Percentiles rank a stretch among this genome's conserved stretches.
Conservation (phyloP, 2,113 vertebrate genomes). For the Aplodontia rufa region DNA sequence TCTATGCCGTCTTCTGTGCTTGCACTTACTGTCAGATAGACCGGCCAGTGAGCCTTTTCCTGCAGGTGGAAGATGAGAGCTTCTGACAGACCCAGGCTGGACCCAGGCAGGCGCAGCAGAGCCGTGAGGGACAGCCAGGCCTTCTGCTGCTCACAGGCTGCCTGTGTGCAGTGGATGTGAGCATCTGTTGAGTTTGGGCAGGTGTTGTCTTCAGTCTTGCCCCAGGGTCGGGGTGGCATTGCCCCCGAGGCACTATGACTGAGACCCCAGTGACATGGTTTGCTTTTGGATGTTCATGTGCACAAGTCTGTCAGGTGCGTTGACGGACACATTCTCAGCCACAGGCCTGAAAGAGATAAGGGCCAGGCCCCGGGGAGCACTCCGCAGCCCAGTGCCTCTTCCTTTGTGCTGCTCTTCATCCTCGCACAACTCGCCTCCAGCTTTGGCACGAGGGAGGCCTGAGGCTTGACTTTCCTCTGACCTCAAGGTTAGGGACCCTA, state of each 20-base stretch:
- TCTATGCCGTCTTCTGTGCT: too few species aligned
- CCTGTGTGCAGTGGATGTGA: not conserved
- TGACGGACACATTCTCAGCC: accelerated
- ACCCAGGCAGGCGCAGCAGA: too few species aligned
- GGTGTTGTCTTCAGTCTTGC: too few species aligned
- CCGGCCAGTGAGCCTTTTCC: not conserved
- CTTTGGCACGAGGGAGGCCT: not conserved
- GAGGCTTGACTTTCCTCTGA: not conserved
- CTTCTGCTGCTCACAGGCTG: not conserved
- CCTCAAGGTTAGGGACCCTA: not conserved
- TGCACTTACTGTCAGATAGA: not conserved
- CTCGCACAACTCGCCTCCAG: not conserved
- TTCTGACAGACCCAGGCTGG: accelerated
- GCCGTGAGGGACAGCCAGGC: not conserved
- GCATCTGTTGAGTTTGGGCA: not conserved
- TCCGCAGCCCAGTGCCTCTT: accelerated
- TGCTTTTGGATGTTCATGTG: accelerated
- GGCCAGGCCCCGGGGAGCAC: not conserved
- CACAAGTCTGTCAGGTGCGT: accelerated
- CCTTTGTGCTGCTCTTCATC: too few species aligned
- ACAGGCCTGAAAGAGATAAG: accelerated
- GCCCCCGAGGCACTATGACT: not conserved
- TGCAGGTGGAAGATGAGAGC: not conserved
- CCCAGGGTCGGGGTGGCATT: not conserved
- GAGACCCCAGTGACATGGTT: not conserved